Percentiles rank a stretch among this genome's conserved stretches.
phyloP scores from a whole-genome alignment of 2,113 vertebrate species.

The Neomonachus schauinslandi region DNA sequence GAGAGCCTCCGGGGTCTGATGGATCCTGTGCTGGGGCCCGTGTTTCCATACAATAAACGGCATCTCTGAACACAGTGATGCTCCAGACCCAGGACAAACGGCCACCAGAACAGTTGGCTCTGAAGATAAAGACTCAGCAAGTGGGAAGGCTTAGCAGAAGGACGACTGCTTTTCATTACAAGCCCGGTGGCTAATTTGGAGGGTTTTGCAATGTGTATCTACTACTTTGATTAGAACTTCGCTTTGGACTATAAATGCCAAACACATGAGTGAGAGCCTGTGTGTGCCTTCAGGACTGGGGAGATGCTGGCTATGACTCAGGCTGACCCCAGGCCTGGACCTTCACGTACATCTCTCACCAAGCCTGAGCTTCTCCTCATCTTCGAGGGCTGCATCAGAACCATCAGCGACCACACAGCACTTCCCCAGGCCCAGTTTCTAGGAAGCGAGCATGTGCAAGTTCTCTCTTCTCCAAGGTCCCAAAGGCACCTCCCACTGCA shows the following conservation, averaged over 20 bases:
- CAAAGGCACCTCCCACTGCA: neutral
- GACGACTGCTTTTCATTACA: neutral
- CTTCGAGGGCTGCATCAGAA: neutral
- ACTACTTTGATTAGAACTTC: neutral
- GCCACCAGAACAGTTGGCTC: neutral
- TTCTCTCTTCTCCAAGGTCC: neutral
- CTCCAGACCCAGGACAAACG: neutral
- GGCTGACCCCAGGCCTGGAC: neutral
- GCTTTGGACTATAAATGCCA: neutral
- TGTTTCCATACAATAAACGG: neutral
- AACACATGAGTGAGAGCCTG: neutral
- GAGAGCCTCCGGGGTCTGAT: fast-evolving
- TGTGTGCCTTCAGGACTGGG: neutral
- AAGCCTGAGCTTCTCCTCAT: neutral
- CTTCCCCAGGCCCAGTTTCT: neutral
- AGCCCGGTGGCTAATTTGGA: neutral
- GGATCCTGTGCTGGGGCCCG: neutral
- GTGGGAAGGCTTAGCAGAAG: neutral
- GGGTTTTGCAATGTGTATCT: neutral
- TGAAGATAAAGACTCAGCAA: neutral
- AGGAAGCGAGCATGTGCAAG: neutral
- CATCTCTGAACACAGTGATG: neutral
- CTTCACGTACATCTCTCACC: neutral
- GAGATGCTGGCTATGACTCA: neutral
- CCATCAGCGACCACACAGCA: neutral